Percentiles rank a stretch among this genome's conserved stretches.
phyloP scores from a whole-genome alignment of 2,113 vertebrate species.

The Morone chrysops region DNA sequence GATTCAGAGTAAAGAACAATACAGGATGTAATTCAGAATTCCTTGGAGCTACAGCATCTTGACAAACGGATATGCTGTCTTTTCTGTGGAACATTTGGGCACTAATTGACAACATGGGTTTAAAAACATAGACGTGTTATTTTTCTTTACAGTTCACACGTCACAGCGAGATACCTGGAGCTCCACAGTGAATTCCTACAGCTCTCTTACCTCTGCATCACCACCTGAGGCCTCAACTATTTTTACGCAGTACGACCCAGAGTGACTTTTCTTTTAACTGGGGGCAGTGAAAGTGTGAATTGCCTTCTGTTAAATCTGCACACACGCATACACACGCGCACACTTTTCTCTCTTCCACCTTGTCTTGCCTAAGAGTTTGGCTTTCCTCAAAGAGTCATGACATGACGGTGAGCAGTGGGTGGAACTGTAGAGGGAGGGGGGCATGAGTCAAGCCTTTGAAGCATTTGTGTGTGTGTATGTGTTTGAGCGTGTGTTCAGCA shows the following conservation, averaged over 20 bases:
- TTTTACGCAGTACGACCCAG: constrained; percentile 28
- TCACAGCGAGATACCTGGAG: not conserved
- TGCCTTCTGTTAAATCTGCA: not conserved
- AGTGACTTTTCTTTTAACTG: constrained; percentile 13
- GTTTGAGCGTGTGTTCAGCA: constrained; percentile 37
- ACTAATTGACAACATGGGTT: not conserved
- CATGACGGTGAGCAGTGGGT: constrained; percentile 60
- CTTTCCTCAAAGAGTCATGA: constrained; percentile 51
- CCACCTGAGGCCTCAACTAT: constrained; percentile 42
- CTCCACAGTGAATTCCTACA: constrained; percentile 28
- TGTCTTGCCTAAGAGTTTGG: constrained; percentile 46
- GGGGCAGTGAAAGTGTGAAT: not conserved
- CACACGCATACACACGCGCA: not conserved
- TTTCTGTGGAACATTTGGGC: constrained; percentile 19
- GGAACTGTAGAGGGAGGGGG: constrained; percentile 28
- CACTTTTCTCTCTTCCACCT: not conserved
- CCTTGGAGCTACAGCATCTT: not conserved
- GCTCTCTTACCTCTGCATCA: constrained; percentile 27
- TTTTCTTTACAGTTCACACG: not conserved
- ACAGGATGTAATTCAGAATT: constrained; percentile 9
- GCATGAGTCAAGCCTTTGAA: constrained; percentile 68
- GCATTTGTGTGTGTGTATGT: constrained; percentile 23
- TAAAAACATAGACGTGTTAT: not conserved
- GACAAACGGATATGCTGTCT: not conserved
- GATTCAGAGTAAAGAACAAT: constrained; percentile 34